Base-by-base conservation (phyloP, 2,888 invertebrate genomes). In the Idaea aversata region DNA sequence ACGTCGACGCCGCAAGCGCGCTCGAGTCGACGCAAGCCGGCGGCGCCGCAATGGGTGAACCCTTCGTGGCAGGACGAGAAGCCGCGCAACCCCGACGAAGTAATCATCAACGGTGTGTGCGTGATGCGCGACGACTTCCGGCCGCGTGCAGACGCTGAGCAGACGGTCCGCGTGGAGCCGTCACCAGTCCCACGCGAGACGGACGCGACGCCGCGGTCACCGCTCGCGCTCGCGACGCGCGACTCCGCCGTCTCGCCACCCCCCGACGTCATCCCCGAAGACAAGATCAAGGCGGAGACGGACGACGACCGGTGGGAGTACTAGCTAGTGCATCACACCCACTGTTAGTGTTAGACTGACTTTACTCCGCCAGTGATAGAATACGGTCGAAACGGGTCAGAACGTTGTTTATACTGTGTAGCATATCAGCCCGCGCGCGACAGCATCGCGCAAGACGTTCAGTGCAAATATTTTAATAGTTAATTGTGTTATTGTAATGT, bases 41-140 rank as follows among this genome's bases (percentile, higher is more conserved):
- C 98, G 0, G 98, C 98, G 64, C 99, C 99, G 2, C 98, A 99
- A 89, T 98, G 99, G 98, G 98, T 99, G 5, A 98, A 98, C 88
- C 99, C 99, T 6, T 97, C 97, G 77, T 97, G 97, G 97, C 97
- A 97, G 81, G 97, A 96, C 81, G 94, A 94, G 74, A 93, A 94
- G 74, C 93, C 93, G 16, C 87, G 93, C 61, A 90, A 86, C 80
- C 92, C 88, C 71, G 96, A 96, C 79, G 97, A 97, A 83, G 97
- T 97, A 35, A 98, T 98, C 80, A 98, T 98, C 77, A 98, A 98
- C 83, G 98, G 98, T 0, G 98, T 98, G 35, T 98, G 98, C 83
- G 98, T 98, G 5, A 97, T 98, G 97, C 95, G 97, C 76, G 95
- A 96, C 67, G 96, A 96, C 75, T 96, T 97, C 84, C 96, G 96